Conservation (phyloP, 2,888 invertebrate genomes). For the Parochlus steinenii region DNA sequence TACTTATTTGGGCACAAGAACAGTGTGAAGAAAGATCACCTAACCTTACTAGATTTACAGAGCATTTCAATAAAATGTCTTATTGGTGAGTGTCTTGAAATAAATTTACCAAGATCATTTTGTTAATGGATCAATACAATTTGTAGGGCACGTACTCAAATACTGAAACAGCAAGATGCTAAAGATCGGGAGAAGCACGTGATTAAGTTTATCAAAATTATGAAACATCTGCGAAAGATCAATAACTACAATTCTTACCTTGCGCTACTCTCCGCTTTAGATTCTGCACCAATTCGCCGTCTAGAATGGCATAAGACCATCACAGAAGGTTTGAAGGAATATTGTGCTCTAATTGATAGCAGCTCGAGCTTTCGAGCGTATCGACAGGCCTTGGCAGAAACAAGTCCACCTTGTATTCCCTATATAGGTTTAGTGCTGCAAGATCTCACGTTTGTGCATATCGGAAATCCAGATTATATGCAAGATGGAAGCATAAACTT, state of each 20-base stretch:
- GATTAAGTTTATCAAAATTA: conserved; percentile 91
- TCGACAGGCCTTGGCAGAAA: conserved; percentile 81
- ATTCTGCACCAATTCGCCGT: conserved; percentile 33
- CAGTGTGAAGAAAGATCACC: conserved; percentile 95
- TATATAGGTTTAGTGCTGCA: conserved; percentile 98
- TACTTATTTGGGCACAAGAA: conserved; percentile 92
- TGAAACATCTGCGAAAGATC: conserved; percentile 92
- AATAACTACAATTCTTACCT: conserved; percentile 98
- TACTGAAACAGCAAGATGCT: conserved; percentile 80
- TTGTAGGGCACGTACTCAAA: conserved; percentile 69
- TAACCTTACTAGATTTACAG: conserved; percentile 90
- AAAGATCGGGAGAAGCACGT: conserved; percentile 90
- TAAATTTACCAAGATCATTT: conserved; percentile 4
- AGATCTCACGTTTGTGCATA: conserved; percentile 97
- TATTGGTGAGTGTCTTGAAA: conserved; percentile 52
- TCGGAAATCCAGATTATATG: conserved; percentile 85
- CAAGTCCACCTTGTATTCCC: conserved; percentile 95
- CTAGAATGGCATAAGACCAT: conserved; percentile 89
- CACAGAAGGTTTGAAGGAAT: conserved; percentile 82
- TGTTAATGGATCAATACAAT: conserved; percentile 4
- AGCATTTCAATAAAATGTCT: conserved; percentile 99
- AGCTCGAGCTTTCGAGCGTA: conserved; percentile 98
- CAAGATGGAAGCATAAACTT: conserved; percentile 83
- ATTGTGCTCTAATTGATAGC: conserved; percentile 91
- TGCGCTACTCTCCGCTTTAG: conserved; percentile 82